Base-by-base conservation (phyloP, 2,797 vertebrate species). In the Centropyge bicolor region DNA sequence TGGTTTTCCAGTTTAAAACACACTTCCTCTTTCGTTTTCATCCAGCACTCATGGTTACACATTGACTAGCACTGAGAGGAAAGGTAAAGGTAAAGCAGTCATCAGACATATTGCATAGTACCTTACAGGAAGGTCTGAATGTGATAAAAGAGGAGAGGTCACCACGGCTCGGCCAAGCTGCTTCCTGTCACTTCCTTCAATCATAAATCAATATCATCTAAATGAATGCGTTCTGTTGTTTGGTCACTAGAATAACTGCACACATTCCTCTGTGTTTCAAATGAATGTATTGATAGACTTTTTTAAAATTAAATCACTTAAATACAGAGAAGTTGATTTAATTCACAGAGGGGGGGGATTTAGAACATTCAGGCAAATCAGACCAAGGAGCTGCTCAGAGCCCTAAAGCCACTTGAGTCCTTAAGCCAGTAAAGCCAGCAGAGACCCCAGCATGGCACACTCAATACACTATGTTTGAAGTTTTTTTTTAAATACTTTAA, bases 61-160 rank as follows among this genome's bases (percentile, higher is more conserved):
- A 89, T 75, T 82, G 31, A 77, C 84, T 19, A 64, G 41, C n/a
- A 24, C 1, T 60, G 24, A 63, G 51, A 56, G 55, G 22, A 43
- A 16, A 62, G 13, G 35, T 49, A 54, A 65, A 56, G 27, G n/a
- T 49, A 4, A 45, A 38, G 72, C 54, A 72, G 61, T 41, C 59
- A 62, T 71, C 55, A 60, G 24, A n/a, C n/a, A n/a, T n/a, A n/a
- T n/a, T n/a, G n/a, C n/a, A n/a, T n/a, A n/a, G n/a, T n/a, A n/a
- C n/a, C 17, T 20, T 41, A 31, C 43, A 45, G 24, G 8, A 12
- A 43, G 6, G 35, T 52, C 24, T 57, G 40, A 10, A 1, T 45
- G 11, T 11, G 24, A n/a, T 35, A 7, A 55, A 8, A 19, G n/a
- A 62, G 17, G 14, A 24, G 22, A 55, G 51, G 8, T 48, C 31